Percentiles rank a stretch among this genome's conserved stretches.
These are phyloP conservation scores for Siphamia tubifer DNA, from an alignment of 2,113 vertebrate genomes.

Conservation along the genomic window DNA sequence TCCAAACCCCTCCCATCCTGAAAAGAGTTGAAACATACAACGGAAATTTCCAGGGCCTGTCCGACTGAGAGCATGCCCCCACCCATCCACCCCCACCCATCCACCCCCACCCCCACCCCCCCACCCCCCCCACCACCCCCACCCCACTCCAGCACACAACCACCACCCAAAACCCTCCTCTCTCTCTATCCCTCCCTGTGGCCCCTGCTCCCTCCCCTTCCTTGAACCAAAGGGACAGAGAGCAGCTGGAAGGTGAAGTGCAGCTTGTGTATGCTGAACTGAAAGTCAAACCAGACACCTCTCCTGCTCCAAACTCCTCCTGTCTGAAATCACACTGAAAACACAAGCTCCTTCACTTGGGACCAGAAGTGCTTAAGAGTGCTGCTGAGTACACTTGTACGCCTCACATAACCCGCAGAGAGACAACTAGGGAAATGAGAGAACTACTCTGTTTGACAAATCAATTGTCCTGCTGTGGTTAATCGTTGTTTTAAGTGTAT, in stretches of 20 bases:
- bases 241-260: conserved; percentile 79
- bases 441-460: conserved; percentile 48
- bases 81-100: conserved; percentile 22
- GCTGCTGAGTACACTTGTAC: conserved; percentile 44
- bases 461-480: conserved; percentile 50
- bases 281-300: conserved; percentile 55
- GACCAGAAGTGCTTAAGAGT: conserved; percentile 42
- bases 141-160: no score
- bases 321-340: conserved; percentile 29
- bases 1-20: conserved; percentile 73
- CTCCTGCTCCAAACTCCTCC: conserved; percentile 8
- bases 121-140: conserved; percentile 33
- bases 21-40: conserved; percentile 72
- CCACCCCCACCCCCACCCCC: neutral
- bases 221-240: conserved; percentile 56
- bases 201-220: conserved; percentile 49
- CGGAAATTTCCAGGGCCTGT: conserved; percentile 79
- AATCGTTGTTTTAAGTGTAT: conserved; percentile 35
- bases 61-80: conserved; percentile 49
- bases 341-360: conserved; percentile 37
- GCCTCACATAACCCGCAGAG: neutral
- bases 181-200: conserved; percentile 40
- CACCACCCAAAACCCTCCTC: conserved; percentile 11
- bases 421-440: conserved; percentile 19
- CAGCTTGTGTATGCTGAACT: conserved; percentile 52